Percentiles rank a stretch among this genome's conserved stretches.
Conservation (phyloP, 2,797 vertebrate genomes). For the Meriones psammophilus region DNA sequence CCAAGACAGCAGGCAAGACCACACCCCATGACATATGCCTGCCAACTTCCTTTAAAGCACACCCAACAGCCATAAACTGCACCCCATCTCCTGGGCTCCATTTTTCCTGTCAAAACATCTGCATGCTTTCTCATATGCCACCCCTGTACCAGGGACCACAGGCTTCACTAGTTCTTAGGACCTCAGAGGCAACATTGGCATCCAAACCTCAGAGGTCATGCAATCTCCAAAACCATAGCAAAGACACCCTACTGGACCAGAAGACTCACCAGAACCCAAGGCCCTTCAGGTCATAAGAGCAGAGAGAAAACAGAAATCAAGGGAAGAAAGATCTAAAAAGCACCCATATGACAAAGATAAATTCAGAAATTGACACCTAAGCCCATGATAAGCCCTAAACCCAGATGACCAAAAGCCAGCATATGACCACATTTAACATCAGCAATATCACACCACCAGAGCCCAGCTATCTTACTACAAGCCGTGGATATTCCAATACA, state of each 20-base stretch:
- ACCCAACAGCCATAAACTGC: not conserved
- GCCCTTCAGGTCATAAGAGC: not conserved
- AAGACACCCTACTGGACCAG: not conserved
- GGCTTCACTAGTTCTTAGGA: not conserved
- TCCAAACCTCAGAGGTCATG: not conserved
- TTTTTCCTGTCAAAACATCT: not conserved
- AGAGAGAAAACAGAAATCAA: not conserved
- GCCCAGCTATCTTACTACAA: not conserved
- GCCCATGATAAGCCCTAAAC: not conserved
- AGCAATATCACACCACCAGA: not conserved
- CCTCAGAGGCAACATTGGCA: not conserved
- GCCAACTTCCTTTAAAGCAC: not conserved
- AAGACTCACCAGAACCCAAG: not conserved
- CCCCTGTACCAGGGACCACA: not conserved
- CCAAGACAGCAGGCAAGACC: not conserved
- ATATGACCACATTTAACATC: not conserved
- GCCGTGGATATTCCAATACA: not conserved
- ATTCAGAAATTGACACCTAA: not conserved
- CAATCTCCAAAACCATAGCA: not conserved
- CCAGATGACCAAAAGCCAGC: not conserved
- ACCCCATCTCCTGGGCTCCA: not conserved
- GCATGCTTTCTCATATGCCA: not conserved
- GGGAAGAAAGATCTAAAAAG: not conserved
- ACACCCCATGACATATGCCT: not conserved
- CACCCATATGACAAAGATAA: not conserved